A percentile compares a stretch with the other conserved stretches of the same genome.
Conservation (phyloP, 1,140 invertebrate species). For the Gerris buenoi region DNA sequence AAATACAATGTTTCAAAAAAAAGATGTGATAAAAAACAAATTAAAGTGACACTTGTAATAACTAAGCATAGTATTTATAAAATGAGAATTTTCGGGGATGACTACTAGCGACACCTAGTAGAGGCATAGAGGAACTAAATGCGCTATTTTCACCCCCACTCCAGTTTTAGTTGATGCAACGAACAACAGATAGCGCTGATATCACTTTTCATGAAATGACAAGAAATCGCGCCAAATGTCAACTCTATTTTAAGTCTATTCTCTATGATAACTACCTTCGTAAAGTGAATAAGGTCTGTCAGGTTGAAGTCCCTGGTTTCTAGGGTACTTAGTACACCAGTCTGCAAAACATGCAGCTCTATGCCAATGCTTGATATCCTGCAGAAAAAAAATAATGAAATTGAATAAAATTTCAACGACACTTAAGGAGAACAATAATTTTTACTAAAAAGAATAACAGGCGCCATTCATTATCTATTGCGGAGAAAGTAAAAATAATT, state of each 20-base stretch:
- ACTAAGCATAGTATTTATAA: too few species aligned
- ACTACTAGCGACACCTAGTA: background rate
- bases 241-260: too few species aligned
- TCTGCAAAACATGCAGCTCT: slow-evolving; percentile 64
- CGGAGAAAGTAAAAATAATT: too few species aligned
- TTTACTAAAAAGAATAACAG: background rate
- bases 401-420: slow-evolving; percentile 3
- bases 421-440: slow-evolving; percentile 7
- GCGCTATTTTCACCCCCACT: background rate
- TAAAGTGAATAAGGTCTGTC: slow-evolving; percentile 72
- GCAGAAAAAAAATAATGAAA: slow-evolving; percentile 21
- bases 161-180: background rate
- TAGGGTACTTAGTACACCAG: slow-evolving; percentile 62
- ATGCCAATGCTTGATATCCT: slow-evolving; percentile 55
- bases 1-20: too few species aligned
- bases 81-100: background rate
- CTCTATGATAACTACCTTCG: slow-evolving; percentile 50
- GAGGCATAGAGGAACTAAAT: background rate
- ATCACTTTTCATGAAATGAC: slow-evolving; percentile 7
- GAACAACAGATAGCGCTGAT: too few species aligned
- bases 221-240: too few species aligned
- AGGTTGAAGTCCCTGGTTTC: slow-evolving; percentile 45
- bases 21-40: too few species aligned
- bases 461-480: background rate
- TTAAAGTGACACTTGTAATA: too few species aligned